These are phyloP conservation scores for Drosophila orena DNA, from an alignment of 1,140 invertebrate genomes.

Conservation along the genomic window DNA sequence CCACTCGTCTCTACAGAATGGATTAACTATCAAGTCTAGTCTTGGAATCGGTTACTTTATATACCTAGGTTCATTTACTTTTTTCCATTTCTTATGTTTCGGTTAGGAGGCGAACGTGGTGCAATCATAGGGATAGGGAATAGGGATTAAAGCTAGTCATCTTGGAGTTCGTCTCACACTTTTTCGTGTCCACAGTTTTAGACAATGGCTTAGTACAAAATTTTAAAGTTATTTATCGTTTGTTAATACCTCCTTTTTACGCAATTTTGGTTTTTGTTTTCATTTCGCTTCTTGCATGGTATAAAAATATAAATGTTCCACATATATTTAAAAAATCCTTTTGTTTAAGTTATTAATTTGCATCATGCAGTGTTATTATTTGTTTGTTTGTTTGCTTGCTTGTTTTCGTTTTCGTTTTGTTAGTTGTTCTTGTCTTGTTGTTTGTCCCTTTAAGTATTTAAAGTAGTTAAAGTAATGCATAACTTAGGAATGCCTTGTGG, in stretches of 20 bases:
- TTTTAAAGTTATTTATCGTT: constrained; percentile 50
- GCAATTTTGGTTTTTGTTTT: constrained; percentile 50
- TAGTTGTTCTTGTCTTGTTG: constrained; percentile 27
- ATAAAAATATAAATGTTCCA: constrained; percentile 83
- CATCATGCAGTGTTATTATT: constrained; percentile 46
- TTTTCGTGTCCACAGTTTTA: constrained; percentile 36
- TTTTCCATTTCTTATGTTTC: background rate
- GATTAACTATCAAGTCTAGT: constrained; percentile 60
- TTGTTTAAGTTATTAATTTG: constrained; percentile 57
- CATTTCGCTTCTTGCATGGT: constrained; percentile 75
- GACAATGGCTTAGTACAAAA: constrained; percentile 68
- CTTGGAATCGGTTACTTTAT: constrained; percentile 42
- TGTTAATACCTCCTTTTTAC: constrained; percentile 41
- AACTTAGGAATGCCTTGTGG: constrained; percentile 54
- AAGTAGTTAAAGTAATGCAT: constrained; percentile 51
- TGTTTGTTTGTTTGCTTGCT: constrained; percentile 11
- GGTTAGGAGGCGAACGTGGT: constrained; percentile 53
- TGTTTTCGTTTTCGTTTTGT: constrained; percentile 5
- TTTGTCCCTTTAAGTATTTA: constrained; percentile 13
- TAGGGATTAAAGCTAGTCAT: constrained; percentile 70
- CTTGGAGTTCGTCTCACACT: constrained; percentile 59
- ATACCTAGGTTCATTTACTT: constrained; percentile 7
- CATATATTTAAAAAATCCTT: constrained; percentile 78
- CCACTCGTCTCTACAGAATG: constrained; percentile 51
- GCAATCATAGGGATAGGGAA: constrained; percentile 48